Evolutionary conservation across 2,888 invertebrate species (phyloP), one percentile per base, ranked within the genome.

Genomic region (Apotomis betuletana): DNA sequence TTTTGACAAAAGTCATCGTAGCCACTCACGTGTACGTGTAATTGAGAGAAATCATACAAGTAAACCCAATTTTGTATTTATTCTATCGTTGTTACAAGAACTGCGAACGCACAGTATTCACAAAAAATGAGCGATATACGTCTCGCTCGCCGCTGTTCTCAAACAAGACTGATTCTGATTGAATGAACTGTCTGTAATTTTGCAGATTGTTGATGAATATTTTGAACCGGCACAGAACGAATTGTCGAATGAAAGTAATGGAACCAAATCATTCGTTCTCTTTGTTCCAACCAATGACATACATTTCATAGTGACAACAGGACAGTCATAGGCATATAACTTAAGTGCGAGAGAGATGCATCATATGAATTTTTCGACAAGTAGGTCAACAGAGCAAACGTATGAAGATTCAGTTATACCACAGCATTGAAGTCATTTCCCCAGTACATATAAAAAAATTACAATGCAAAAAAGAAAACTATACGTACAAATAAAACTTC

Each of bases 61-160:
- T 71, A 67, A 68, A 57, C 52, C 61, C 74, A 74, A 69, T 64
- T 70, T 69, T 70, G 75, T 71, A 74, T 74, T 73, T 74, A 70
- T 75, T 74, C 73, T 74, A 71, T 75, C 74, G 75, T 76, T 77
- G 76, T 74, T 79, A 75, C 70, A 80, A 82, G 79, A 88, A 83
- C 84, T 85, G 88, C 91, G 91, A 92, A 91, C 91, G 92, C 92
- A 92, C 92, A 88, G 88, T 85, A 85, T 86, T 86, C 89, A 83
- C 90, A 87, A 82, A 74, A 81, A 74, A 79, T 41, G 79, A 85
- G 90, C 85, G 82, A 91, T 88, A 76, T 74, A 87, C 91, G 91
- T 92, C 92, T 92, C 91, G 85, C 76, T 78, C 91, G 87, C 85
- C 76, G 76, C 74, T 81, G 79, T 81, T 84, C 82, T 79, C 77